These are phyloP conservation scores for Andrena marginata DNA, from an alignment of 2,888 invertebrate genomes.

Conservation along the genomic window DNA sequence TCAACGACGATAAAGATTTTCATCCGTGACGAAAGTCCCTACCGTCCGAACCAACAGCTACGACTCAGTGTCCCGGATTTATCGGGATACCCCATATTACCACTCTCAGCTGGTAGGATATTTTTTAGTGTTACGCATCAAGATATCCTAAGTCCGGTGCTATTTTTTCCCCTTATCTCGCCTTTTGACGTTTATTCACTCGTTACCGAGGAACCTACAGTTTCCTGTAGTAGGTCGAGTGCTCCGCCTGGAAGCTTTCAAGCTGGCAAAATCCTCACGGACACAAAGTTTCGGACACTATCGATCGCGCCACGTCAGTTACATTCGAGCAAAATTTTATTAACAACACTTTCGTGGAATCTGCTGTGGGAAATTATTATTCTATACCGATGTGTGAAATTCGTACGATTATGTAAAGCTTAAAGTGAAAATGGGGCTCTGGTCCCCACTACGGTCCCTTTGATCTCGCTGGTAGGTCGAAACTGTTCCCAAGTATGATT, in stretches of 20 bases:
- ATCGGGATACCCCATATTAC: conserved; percentile 20
- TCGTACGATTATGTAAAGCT: not conserved
- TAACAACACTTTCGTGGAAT: not conserved
- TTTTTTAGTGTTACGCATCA: conserved; percentile 34
- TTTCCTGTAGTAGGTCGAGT: not conserved
- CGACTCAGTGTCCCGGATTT: conserved; percentile 1
- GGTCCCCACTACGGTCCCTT: not conserved
- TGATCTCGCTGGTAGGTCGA: conserved; percentile 15
- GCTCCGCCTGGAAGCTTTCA: not conserved
- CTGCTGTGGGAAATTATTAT: not conserved
- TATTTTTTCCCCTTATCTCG: conserved; percentile 18
- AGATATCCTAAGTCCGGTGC: conserved; percentile 26
- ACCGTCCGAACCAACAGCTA: conserved; percentile 16
- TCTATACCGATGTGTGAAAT: too few species aligned
- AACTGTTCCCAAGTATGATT: conserved; percentile 37
- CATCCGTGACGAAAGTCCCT: not conserved
- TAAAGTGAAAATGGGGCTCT: not conserved
- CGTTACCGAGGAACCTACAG: not conserved
- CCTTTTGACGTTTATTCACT: conserved; percentile 10
- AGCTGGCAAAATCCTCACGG: too few species aligned
- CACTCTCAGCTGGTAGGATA: not conserved
- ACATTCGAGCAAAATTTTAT: not conserved
- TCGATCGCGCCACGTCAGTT: not conserved
- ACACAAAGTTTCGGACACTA: not conserved
- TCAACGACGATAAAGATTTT: not conserved